A percentile compares a stretch with the other conserved stretches of the same genome.
These are phyloP conservation scores for Saimiri boliviensis DNA, from an alignment of 2,113 vertebrate genomes.

Conservation along the genomic window DNA sequence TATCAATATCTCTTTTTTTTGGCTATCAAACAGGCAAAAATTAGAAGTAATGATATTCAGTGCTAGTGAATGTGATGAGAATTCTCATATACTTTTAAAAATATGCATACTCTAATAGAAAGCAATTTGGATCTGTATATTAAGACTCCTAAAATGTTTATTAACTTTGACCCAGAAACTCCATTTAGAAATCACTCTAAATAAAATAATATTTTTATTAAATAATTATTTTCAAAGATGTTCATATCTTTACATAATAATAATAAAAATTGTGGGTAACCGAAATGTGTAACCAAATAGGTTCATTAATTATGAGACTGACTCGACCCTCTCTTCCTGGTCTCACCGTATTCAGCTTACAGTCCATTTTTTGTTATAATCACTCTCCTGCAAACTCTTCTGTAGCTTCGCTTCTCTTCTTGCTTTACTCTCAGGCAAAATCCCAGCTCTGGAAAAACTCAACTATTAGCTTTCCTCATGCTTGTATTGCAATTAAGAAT, in stretches of 20 bases:
- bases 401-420: not conserved
- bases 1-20: slow-evolving; percentile 16
- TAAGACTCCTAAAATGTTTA: not conserved
- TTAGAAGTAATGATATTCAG: not conserved
- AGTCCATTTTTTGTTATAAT: not conserved
- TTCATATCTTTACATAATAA: not conserved
- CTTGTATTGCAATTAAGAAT: not conserved
- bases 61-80: not conserved
- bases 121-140: not conserved
- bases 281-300: not conserved
- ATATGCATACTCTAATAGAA: not conserved
- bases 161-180: not conserved
- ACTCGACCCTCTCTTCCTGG: not conserved
- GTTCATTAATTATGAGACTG: not conserved
- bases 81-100: not conserved
- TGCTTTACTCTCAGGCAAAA: not conserved
- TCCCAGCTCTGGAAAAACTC: not conserved
- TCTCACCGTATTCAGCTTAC: not conserved
- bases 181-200: not conserved
- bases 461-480: not conserved
- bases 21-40: not conserved
- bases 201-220: not conserved
- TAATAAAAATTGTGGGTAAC: not conserved
- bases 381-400: not conserved
- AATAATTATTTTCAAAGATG: not conserved